phyloP scores from a whole-genome alignment of 1,140 invertebrate genomes.

The Chlorops oryzae region DNA sequence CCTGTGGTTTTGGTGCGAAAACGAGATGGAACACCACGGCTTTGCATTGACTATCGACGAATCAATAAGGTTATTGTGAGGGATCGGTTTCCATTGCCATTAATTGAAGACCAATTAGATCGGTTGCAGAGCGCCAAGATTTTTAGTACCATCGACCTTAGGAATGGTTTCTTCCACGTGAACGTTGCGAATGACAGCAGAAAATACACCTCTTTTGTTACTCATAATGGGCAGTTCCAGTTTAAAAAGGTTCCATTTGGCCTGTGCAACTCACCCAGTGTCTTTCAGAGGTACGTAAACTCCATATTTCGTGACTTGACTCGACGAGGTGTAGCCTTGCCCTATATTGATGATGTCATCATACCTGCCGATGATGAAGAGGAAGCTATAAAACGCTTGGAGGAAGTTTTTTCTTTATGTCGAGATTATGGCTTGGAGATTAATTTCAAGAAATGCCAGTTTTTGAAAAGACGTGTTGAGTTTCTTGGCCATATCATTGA shows the following conservation, averaged over 20 bases:
- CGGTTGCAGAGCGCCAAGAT: too few relatives aligned
- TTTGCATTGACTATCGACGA: too few relatives aligned
- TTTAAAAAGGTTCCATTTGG: constrained; percentile 50
- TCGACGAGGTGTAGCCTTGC: constrained; percentile 21
- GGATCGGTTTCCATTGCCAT: too few relatives aligned
- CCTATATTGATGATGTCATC: constrained; percentile 37
- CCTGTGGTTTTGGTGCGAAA: too few relatives aligned
- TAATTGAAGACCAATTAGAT: too few relatives aligned
- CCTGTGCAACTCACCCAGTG: constrained; percentile 26
- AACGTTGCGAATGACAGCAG: constrained; percentile 21
- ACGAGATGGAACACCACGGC: too few relatives aligned
- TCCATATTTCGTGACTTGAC: constrained; percentile 23
- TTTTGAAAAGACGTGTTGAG: constrained; percentile 33
- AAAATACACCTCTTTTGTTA: constrained; percentile 43
- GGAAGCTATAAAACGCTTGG: constrained; percentile 16
- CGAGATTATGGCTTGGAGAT: constrained; percentile 38
- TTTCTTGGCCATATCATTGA: constrained; percentile 36
- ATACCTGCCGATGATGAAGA: constrained; percentile 20
- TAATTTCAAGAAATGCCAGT: constrained; percentile 42
- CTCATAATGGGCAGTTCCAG: constrained; percentile 46
- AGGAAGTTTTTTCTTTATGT: constrained; percentile 22
- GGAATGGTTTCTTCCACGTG: constrained; percentile 40
- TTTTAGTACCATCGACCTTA: constrained; percentile 30
- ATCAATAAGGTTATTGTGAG: too few relatives aligned
- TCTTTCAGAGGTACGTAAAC: constrained; percentile 35